A percentile compares a stretch with the other conserved stretches of the same genome.
Evolutionary conservation across 2,113 vertebrate species (phyloP).

Genomic region (Lanius collurio): DNA sequence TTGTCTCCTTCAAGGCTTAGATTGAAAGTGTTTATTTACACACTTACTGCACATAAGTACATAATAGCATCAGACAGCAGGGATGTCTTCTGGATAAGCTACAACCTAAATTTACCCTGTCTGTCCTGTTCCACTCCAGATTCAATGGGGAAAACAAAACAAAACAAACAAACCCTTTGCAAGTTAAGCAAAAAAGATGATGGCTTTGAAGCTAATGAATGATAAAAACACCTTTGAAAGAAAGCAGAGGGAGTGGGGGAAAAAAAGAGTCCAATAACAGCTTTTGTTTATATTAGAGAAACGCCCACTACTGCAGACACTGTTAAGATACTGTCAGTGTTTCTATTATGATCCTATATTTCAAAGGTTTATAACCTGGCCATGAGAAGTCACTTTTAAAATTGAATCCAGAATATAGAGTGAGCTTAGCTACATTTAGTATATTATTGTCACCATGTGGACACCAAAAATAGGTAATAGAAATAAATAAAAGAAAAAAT

Average conservation of each 20-base stretch:
- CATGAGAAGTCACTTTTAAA: slow-evolving; percentile 68
- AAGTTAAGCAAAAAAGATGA: slow-evolving; percentile 51
- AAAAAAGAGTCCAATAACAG: slow-evolving; percentile 36
- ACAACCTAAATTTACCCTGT: slow-evolving; percentile 11
- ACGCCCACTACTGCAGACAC: slow-evolving; percentile 47
- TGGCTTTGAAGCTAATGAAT: slow-evolving; percentile 33
- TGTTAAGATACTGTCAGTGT: slow-evolving; percentile 57
- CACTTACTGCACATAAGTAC: background rate
- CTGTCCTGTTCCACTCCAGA: background rate
- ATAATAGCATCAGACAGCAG: background rate
- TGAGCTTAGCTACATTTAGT: slow-evolving; percentile 20
- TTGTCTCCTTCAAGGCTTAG: background rate
- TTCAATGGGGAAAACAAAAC: background rate
- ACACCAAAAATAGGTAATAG: background rate
- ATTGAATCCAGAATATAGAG: slow-evolving; percentile 56
- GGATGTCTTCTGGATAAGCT: background rate
- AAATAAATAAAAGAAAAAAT: background rate
- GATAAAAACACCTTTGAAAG: slow-evolving; percentile 54
- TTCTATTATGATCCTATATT: slow-evolving; percentile 63
- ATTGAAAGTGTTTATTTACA: slow-evolving; percentile 10
- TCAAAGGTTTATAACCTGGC: slow-evolving; percentile 48
- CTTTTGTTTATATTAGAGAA: slow-evolving; percentile 70
- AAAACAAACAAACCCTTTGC: background rate
- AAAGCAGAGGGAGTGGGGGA: background rate
- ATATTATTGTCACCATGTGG: background rate